These are phyloP conservation scores for Agapetus fuscipes DNA, from an alignment of 2,888 invertebrate species.

Conservation along the genomic window DNA sequence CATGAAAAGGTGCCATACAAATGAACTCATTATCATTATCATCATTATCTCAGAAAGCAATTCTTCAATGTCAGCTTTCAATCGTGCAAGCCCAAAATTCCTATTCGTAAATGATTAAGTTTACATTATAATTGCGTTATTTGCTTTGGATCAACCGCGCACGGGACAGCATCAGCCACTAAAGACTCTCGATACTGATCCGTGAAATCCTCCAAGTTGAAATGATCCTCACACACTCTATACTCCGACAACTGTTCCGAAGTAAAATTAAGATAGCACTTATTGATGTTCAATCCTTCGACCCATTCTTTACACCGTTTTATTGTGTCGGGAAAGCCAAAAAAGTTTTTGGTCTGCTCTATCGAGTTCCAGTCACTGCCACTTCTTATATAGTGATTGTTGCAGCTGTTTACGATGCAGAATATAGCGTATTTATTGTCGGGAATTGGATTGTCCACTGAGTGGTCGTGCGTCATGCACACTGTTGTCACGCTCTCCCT, in stretches of 20 bases:
- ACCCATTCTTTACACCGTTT: constrained; percentile 12
- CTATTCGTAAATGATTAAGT: too few relatives aligned
- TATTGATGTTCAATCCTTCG: constrained; percentile 3
- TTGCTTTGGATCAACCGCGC: too few relatives aligned
- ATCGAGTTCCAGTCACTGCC: constrained; percentile 13
- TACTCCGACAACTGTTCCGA: constrained; percentile 9
- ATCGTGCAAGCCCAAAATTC: too few relatives aligned
- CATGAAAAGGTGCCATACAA: too few relatives aligned
- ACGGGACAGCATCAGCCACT: constrained; percentile 7
- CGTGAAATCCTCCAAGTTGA: constrained; percentile 11
- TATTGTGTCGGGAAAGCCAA: constrained; percentile 11
- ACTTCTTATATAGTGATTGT: constrained; percentile 12
- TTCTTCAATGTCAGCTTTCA: too few relatives aligned
- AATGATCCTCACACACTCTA: constrained; percentile 14
- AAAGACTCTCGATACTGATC: constrained; percentile 12
- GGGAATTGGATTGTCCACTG: constrained; percentile 1
- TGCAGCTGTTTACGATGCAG: constrained; percentile 8
- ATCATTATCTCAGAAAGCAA: too few relatives aligned
- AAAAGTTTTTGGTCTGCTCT: constrained; percentile 14
- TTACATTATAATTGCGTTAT: too few relatives aligned
- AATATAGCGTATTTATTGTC: constrained; percentile 9
- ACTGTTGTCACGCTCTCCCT: too few relatives aligned
- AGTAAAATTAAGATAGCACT: constrained; percentile 9
- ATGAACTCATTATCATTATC: too few relatives aligned
- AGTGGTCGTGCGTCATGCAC: constrained; percentile 8